Conservation (phyloP, 2,797 vertebrate species). For the Enteromius viviparus region DNA sequence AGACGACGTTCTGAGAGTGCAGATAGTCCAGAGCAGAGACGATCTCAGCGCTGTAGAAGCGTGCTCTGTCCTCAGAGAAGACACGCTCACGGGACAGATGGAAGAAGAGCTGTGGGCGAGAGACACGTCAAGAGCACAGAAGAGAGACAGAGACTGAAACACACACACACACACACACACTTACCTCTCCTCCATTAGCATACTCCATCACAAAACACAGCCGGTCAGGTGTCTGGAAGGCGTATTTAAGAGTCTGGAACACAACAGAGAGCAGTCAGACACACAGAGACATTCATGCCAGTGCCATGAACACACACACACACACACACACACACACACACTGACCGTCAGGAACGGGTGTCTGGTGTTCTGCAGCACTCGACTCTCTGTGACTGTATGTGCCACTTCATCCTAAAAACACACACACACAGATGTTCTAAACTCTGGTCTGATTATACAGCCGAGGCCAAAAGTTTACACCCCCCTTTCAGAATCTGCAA, state of each 20-base stretch:
- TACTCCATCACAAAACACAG: slow-evolving; percentile 95
- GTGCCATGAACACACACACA: neutral
- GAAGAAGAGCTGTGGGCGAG: slow-evolving; percentile 80
- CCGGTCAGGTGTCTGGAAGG: slow-evolving; percentile 88
- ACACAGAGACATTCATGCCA: neutral
- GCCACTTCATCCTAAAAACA: slow-evolving; percentile 78
- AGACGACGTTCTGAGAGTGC: slow-evolving; percentile 88
- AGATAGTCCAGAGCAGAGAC: slow-evolving; percentile 89
- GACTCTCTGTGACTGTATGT: slow-evolving; percentile 90
- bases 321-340: neutral
- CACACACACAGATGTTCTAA: neutral
- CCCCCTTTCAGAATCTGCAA: too few relatives aligned
- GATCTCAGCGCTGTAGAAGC: slow-evolving; percentile 88
- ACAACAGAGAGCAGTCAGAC: slow-evolving; percentile 53
- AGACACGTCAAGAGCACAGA: neutral
- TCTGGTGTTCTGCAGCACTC: slow-evolving; percentile 88
- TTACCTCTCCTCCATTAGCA: slow-evolving; percentile 88
- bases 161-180: slow-evolving; percentile 31
- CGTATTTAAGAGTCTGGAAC: slow-evolving; percentile 85
- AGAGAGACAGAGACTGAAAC: neutral
- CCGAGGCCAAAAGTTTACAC: too few relatives aligned
- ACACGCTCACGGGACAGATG: slow-evolving; percentile 88
- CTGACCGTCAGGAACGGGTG: slow-evolving; percentile 89
- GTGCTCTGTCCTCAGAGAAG: slow-evolving; percentile 87
- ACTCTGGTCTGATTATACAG: too few relatives aligned